phyloP scores from a whole-genome alignment of 2,888 invertebrate species.

The Cryptophagus acutangulus region DNA sequence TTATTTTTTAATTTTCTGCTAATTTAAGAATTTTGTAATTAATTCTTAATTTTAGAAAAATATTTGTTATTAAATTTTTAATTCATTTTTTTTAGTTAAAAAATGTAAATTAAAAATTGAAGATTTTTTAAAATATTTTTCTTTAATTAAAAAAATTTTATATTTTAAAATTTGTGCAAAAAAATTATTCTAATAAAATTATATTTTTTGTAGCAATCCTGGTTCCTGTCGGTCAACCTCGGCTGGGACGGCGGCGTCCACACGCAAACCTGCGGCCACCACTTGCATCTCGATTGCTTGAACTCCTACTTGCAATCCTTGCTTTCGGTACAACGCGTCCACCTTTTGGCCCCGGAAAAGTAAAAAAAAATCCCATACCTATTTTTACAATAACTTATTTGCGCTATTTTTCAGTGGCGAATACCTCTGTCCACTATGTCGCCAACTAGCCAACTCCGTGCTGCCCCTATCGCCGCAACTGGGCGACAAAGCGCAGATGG shows the following conservation, averaged over 20 bases:
- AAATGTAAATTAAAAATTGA: too few species aligned
- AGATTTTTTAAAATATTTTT: neutral
- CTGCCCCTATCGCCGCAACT: slow-evolving; percentile 74
- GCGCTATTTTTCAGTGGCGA: slow-evolving; percentile 60
- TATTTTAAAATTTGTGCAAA: too few species aligned
- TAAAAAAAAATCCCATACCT: slow-evolving; percentile 35
- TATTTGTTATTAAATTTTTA: too few species aligned
- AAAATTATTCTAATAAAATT: too few species aligned
- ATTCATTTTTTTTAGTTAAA: neutral
- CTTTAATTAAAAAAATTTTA: neutral
- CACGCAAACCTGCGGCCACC: slow-evolving; percentile 95
- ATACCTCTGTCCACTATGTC: slow-evolving; percentile 91
- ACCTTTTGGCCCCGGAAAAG: slow-evolving; percentile 66
- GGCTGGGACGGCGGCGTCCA: slow-evolving; percentile 91
- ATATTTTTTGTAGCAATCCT: slow-evolving; percentile 57
- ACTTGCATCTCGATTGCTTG: slow-evolving; percentile 91
- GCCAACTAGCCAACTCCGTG: slow-evolving; percentile 87
- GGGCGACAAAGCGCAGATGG: slow-evolving; percentile 61
- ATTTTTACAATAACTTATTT: neutral
- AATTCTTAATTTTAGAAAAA: too few species aligned
- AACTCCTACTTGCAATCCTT: slow-evolving; percentile 85
- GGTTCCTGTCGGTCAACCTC: slow-evolving; percentile 72
- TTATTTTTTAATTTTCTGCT: too few species aligned
- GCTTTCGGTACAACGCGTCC: slow-evolving; percentile 70
- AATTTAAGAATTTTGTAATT: too few species aligned